These are phyloP conservation scores for Ceratoteleas bidentatus DNA, from an alignment of 1,140 invertebrate genomes.

Conservation along the genomic window DNA sequence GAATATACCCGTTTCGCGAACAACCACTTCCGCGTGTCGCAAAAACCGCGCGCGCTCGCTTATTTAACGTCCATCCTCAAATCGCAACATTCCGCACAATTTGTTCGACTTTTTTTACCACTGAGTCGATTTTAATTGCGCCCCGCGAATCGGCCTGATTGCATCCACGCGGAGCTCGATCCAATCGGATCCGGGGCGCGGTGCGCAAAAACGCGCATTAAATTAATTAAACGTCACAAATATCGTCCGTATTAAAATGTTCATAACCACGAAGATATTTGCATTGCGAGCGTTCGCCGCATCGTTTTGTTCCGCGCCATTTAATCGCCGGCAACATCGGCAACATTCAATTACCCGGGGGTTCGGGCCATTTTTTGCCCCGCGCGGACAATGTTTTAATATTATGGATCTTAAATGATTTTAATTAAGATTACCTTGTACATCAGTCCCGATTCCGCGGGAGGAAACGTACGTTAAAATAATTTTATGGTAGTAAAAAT, in stretches of 20 bases:
- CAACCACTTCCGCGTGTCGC: constrained; percentile 67
- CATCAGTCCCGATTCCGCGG: constrained; percentile 42
- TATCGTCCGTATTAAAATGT: not conserved
- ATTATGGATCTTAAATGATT: constrained; percentile 52
- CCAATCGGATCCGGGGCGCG: not conserved
- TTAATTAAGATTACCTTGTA: constrained; percentile 61
- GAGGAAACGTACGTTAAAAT: constrained; percentile 55
- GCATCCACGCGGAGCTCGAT: not conserved
- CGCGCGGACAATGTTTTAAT: constrained; percentile 35
- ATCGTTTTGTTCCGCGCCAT: not conserved
- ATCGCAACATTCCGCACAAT: constrained; percentile 16
- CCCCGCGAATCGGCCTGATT: not conserved
- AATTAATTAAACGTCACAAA: not conserved
- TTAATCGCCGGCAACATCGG: constrained; percentile 18
- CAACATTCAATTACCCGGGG: constrained; percentile 21
- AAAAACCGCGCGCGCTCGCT: constrained; percentile 45
- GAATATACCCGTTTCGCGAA: constrained; percentile 69
- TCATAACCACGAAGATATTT: constrained; percentile 1
- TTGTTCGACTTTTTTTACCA: constrained; percentile 2
- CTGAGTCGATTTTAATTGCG: not conserved
- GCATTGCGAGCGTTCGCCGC: not conserved
- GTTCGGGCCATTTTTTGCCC: constrained; percentile 20
- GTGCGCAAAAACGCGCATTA: not conserved
- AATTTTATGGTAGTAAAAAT: constrained; percentile 61
- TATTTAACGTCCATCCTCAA: constrained; percentile 52